Evolutionary conservation across 2,888 invertebrate species (phyloP), one percentile per base, ranked within the genome.

Genomic region (Limnephilus marmoratus): DNA sequence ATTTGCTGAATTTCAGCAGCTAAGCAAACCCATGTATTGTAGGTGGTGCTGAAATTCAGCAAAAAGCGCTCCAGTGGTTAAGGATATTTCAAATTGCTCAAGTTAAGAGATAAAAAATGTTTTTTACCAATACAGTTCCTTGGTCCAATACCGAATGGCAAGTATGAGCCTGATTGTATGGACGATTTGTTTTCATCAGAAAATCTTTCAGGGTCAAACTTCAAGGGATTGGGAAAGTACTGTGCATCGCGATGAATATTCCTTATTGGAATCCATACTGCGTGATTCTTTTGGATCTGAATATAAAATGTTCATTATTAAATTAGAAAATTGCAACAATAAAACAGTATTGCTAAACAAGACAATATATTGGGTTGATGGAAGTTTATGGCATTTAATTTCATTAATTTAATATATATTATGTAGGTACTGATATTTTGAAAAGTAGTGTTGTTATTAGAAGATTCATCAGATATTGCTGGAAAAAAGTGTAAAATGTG

Each of bases 201-300:
- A 85, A 92, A 92, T 81, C 92, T 92, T 34, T 92, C 92, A 2
- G 92, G 92, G 34, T 92, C 92, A 81, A 92, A 92, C 49, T 90
- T 90, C n/a, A 34, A 5, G 13, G 92, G 92, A 13, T 92, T 81
- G n/a, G 89, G 89, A 68, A 90, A 91, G 68, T 91, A 86, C 29
- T 86, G 53, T 24, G 80, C n/a, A 34, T 91, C 91, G 1, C 81
- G 53, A 2, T 91, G 91, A 31, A 91, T 86, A 80, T 83, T 49
- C 13, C n/a, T n/a, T 81, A 85, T 81, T 29, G 91, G 91, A 68
- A 91, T 29, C 91, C 85, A 91, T 1, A 91, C 85, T n/a, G 41
- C 31, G 34, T 91, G 81, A 86, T 37, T 81, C 29, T 37, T 24
- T 29, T 45, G 45, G 31, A 87, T 4, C 87, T 87, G 29, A 31